Base-by-base conservation (phyloP, 2,888 invertebrate genomes). In the Ethmia dodecea region DNA sequence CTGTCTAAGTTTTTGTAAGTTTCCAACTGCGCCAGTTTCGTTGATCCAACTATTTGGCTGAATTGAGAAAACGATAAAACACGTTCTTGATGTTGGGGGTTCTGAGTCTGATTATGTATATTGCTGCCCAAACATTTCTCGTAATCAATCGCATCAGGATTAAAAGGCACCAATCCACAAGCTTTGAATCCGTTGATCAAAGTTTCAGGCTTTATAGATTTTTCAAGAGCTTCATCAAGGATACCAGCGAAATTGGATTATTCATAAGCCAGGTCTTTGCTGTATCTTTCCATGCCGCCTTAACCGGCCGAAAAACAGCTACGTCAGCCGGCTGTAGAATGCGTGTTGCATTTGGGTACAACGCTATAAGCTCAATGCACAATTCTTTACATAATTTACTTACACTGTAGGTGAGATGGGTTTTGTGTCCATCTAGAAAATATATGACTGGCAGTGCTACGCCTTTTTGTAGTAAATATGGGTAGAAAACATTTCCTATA, bases 361-460 rank as follows among this genome's bases (percentile, higher is more conserved):
- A 33, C 2, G 55, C 51, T 36, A 46, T 31, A 5, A 49, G 16
- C 2, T 43, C 22, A 5, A 50, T 49, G 1, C 31, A 37, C 16
- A 42, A 34, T 22, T 41, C 18, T 12, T 16, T 31, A 33, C 45
- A 45, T 9, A 42, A 26, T 30, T 40, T 22, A 35, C 63, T 61
- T 38, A 34, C 28, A 5, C 31, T 27, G 20, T 30, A 28, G 6
- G 29, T 41, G 4, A 41, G 14, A 25, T 44, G 41, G 1, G 41
- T 38, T 29, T 41, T 41, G 10, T 39, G 44, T 4, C 40, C 43
- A 13, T 68, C 69, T 14, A 73, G 55, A 42, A 70, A 71, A 4
- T 72, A 38, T 33, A 74, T 52, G 1, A 73, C 41, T 3, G 64
- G 66, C 33, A 66, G 58, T 37, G 31, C 35, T 34, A 47, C 40